phyloP scores from a whole-genome alignment of 2,113 vertebrate genomes.

The Aramus guarauna region DNA sequence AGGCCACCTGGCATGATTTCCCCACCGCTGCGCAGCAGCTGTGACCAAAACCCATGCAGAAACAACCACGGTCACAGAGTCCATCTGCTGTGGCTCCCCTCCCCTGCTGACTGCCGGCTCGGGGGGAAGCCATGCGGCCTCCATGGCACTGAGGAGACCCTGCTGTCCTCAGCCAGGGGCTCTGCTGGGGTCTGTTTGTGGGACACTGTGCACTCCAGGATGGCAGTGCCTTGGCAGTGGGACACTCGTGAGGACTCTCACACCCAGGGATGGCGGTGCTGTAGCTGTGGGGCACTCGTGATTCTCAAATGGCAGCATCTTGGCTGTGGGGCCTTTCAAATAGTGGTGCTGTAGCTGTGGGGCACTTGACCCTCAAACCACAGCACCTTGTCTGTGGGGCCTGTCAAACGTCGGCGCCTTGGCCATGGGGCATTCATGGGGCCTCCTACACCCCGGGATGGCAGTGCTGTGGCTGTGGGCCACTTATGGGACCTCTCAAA shows the following conservation, averaged over 20 bases:
- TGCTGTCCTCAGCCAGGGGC: rapidly evolving
- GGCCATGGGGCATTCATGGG: background rate
- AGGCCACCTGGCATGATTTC: background rate
- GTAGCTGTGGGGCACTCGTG: rapidly evolving
- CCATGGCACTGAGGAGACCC: background rate
- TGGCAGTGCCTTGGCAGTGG: rapidly evolving
- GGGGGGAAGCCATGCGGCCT: background rate
- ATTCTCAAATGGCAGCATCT: no score
- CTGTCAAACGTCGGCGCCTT: background rate
- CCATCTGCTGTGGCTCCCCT: rapidly evolving
- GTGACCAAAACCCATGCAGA: background rate
- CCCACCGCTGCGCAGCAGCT: rapidly evolving
- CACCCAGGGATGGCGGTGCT: background rate
- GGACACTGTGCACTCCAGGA: background rate
- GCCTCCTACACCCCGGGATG: no score
- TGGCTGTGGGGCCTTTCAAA: background rate
- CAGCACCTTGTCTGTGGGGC: no score
- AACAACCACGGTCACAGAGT: background rate
- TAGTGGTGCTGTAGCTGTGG: no score
- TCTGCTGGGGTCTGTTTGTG: background rate
- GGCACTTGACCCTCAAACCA: background rate
- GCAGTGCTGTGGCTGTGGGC: no score
- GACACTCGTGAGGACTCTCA: background rate
- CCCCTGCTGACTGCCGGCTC: no score
- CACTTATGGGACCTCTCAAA: background rate